These are phyloP conservation scores for Molossus molossus DNA, from an alignment of 2,797 vertebrate genomes.

Conservation along the genomic window DNA sequence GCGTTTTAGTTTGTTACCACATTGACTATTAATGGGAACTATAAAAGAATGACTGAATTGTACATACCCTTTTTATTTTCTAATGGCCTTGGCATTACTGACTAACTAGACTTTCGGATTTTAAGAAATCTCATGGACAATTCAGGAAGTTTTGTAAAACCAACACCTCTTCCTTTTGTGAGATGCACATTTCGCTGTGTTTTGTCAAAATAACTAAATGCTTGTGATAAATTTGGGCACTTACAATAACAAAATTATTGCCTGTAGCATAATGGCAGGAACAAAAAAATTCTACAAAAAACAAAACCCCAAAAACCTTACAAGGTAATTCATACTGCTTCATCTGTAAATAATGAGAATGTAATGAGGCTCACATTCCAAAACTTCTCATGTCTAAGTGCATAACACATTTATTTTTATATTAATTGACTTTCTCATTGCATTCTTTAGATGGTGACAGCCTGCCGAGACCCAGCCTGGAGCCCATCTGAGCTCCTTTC, in stretches of 20 bases:
- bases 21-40: constrained; percentile 82
- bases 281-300: constrained; percentile 81
- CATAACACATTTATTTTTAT: constrained; percentile 81
- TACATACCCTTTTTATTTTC: constrained; percentile 83
- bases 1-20: constrained; percentile 77
- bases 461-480: not conserved
- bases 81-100: constrained; percentile 79
- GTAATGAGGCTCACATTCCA: constrained; percentile 85
- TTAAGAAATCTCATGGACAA: constrained; percentile 78
- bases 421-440: constrained; percentile 78
- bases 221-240: constrained; percentile 82
- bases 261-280: constrained; percentile 85
- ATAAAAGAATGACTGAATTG: constrained; percentile 84
- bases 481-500: not conserved
- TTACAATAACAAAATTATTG: constrained; percentile 87
- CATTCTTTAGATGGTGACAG: constrained; percentile 33
- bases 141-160: constrained; percentile 80
- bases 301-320: constrained; percentile 47
- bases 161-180: constrained; percentile 71
- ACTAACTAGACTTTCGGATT: constrained; percentile 80
- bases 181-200: constrained; percentile 74
- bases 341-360: constrained; percentile 89
- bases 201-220: constrained; percentile 89
- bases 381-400: constrained; percentile 81
- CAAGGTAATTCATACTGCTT: constrained; percentile 83